Percentiles rank a stretch among this genome's conserved stretches.
Evolutionary conservation across 2,888 invertebrate species (phyloP).

Genomic region (Mythimna impura): DNA sequence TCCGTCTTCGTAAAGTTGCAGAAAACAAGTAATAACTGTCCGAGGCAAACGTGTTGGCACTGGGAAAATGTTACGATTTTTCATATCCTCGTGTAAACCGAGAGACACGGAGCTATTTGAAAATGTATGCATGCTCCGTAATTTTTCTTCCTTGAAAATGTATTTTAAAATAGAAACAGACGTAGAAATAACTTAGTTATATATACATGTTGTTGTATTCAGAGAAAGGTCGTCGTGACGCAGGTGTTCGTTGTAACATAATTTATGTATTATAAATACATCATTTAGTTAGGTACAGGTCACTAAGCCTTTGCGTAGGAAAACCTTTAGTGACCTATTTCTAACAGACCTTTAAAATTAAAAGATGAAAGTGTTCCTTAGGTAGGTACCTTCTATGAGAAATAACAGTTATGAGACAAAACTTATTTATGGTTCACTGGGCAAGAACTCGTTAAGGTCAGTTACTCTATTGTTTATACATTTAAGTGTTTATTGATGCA

Average conservation of each 20-base stretch:
- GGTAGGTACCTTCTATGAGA: neutral
- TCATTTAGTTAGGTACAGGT: slow-evolving; percentile 49
- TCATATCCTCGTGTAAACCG: slow-evolving; percentile 49
- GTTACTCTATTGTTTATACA: neutral
- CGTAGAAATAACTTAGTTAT: slow-evolving; percentile 31
- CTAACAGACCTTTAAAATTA: slow-evolving; percentile 25
- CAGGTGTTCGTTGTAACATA: slow-evolving; percentile 14
- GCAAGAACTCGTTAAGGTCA: neutral
- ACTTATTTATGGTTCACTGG: neutral
- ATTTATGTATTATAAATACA: slow-evolving; percentile 32
- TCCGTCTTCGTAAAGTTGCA: slow-evolving; percentile 44
- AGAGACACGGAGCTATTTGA: slow-evolving; percentile 48
- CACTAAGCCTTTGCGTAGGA: slow-evolving; percentile 46
- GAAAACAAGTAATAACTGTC: slow-evolving; percentile 60
- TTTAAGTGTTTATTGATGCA: slow-evolving; percentile 12
- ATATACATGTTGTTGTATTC: slow-evolving; percentile 17
- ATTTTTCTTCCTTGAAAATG: slow-evolving; percentile 39
- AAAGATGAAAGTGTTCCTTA: slow-evolving; percentile 8
- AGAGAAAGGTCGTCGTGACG: slow-evolving; percentile 33
- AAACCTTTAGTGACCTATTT: slow-evolving; percentile 33
- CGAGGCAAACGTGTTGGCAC: slow-evolving; percentile 34
- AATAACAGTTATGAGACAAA: neutral
- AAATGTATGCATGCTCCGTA: slow-evolving; percentile 37
- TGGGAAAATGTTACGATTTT: slow-evolving; percentile 56
- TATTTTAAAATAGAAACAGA: slow-evolving; percentile 32